These are phyloP conservation scores for Molorchus minor DNA, from an alignment of 2,888 invertebrate genomes.

Conservation along the genomic window DNA sequence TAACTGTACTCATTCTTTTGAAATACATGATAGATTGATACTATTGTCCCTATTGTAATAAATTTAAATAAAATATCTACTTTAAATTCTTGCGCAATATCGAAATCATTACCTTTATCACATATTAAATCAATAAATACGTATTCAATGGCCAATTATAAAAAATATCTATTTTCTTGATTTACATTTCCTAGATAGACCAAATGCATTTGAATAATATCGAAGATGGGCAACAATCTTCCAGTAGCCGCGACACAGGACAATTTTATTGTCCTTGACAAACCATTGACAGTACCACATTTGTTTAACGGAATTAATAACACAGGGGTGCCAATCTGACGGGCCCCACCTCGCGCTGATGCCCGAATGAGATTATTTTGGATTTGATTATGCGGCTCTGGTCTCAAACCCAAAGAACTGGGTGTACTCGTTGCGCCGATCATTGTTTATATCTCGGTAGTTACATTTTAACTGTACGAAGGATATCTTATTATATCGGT, in stretches of 20 bases:
- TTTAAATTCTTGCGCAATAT: conserved; percentile 16
- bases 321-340: conserved; percentile 27
- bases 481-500: conserved; percentile 2
- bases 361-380: conserved; percentile 21
- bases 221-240: conserved; percentile 10
- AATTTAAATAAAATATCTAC: conserved; percentile 13
- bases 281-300: conserved; percentile 26
- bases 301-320: conserved; percentile 30
- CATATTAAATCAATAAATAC: neutral
- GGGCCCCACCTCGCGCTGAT: conserved; percentile 24
- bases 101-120: conserved; percentile 23
- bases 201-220: conserved; percentile 18
- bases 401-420: neutral
- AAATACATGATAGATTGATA: conserved; percentile 4
- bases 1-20: neutral
- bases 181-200: conserved; percentile 13
- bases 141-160: conserved; percentile 19
- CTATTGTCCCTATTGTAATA: neutral
- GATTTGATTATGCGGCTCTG: conserved; percentile 22
- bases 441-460: conserved; percentile 36
- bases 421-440: conserved; percentile 19
- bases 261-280: conserved; percentile 28
- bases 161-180: conserved; percentile 19
- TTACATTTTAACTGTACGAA: conserved; percentile 17
- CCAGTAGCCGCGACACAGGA: conserved; percentile 11